Conservation (phyloP, 2,888 invertebrate genomes). For the Eulithis prunata region DNA sequence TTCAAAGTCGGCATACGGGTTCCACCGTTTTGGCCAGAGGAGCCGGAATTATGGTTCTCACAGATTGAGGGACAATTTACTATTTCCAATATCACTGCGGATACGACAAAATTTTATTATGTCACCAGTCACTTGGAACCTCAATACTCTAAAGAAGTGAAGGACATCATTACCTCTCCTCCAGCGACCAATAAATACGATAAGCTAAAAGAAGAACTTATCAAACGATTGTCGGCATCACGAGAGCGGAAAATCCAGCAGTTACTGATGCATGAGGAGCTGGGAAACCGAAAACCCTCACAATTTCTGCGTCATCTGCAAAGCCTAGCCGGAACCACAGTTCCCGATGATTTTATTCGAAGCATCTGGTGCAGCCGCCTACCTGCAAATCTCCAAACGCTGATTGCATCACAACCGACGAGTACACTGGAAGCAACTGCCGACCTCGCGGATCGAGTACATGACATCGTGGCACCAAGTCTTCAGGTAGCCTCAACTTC, state of each 20-base stretch:
- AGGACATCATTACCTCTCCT: constrained; percentile 11
- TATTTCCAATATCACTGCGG: constrained; percentile 8
- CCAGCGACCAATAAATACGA: constrained; percentile 7
- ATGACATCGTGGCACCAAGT: constrained; percentile 15
- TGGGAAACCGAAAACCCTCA: constrained; percentile 16
- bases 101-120: constrained; percentile 14
- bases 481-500: constrained; percentile 9
- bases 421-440: constrained; percentile 1
- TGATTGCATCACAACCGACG: constrained; percentile 9
- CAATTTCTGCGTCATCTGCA: constrained; percentile 6
- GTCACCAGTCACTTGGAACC: constrained; percentile 12
- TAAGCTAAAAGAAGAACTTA: constrained; percentile 14
- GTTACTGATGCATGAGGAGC: constrained; percentile 13
- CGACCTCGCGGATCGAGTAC: constrained; percentile 17
- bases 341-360: constrained; percentile 14
- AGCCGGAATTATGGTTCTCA: constrained; percentile 14
- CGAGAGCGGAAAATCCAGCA: constrained; percentile 17
- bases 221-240: constrained; percentile 12
- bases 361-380: constrained; percentile 18
- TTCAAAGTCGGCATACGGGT: constrained; percentile 6
- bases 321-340: constrained; percentile 6
- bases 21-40: constrained; percentile 16
- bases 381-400: constrained; percentile 9
- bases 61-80: constrained; percentile 14
- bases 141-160: constrained; percentile 12